Conservation (phyloP, 2,888 invertebrate genomes). For the Pemphredon lugubris region DNA sequence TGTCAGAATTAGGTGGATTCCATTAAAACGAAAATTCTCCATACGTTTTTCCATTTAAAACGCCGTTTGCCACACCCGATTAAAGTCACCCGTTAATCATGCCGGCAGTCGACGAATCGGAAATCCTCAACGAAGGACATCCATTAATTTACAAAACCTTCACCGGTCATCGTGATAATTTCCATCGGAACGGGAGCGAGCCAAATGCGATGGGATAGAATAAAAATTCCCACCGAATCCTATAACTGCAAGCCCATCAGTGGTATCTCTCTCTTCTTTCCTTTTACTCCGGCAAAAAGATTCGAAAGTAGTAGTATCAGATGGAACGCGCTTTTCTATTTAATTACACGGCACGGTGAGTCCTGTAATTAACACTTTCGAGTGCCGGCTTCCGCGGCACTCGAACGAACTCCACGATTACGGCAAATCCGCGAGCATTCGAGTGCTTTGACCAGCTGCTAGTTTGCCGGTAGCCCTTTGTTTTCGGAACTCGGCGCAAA, state of each 20-base stretch:
- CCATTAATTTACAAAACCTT: background rate
- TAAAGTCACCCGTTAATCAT: conserved; percentile 39
- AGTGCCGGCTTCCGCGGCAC: background rate
- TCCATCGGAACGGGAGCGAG: too few species aligned
- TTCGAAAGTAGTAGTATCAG: too few species aligned
- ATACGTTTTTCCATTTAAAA: background rate
- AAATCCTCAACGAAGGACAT: too few species aligned
- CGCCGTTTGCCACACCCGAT: too few species aligned
- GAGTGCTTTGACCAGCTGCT: conserved; percentile 21
- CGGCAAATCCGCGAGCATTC: conserved; percentile 5
- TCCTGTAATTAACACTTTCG: conserved; percentile 36
- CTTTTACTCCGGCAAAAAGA: too few species aligned
- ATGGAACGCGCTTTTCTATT: too few species aligned
- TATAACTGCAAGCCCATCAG: too few species aligned
- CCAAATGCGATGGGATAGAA: background rate
- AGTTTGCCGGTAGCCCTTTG: background rate
- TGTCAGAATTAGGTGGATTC: conserved; percentile 24
- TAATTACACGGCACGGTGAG: conserved; percentile 21
- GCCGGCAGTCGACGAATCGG: too few species aligned
- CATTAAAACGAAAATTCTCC: conserved; percentile 35
- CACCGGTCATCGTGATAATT: background rate
- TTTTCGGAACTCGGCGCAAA: background rate
- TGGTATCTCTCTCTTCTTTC: too few species aligned
- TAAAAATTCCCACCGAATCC: background rate
- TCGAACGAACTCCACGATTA: conserved; percentile 13